Percentiles rank a stretch among this genome's conserved stretches.
These are phyloP conservation scores for Schizopygopsis pylzovi DNA, from an alignment of 2,797 vertebrate species.

Conservation along the genomic window DNA sequence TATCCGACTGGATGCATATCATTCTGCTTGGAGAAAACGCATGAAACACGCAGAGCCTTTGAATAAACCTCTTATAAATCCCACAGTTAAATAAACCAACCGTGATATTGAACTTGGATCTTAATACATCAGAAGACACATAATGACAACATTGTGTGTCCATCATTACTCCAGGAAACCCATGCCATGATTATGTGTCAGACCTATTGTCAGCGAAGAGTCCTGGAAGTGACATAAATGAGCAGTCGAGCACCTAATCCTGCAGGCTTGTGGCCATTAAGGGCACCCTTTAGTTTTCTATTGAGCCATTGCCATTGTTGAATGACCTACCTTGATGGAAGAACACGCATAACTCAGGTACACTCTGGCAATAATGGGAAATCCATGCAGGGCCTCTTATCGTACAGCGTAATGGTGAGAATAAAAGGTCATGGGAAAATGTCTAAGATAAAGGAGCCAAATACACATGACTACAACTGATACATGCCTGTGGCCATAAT, in stretches of 20 bases:
- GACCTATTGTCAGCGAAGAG: not conserved
- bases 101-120: not conserved
- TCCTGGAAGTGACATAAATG: conserved; percentile 35
- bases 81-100: conserved; percentile 10
- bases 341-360: conserved; percentile 35
- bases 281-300: conserved; percentile 41
- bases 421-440: conserved; percentile 50
- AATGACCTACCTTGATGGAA: conserved; percentile 16
- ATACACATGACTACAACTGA: conserved; percentile 11
- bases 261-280: conserved; percentile 35
- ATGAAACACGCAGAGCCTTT: not conserved
- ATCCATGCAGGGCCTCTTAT: conserved; percentile 49
- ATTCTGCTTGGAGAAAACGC: not conserved
- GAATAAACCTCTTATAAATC: not conserved
- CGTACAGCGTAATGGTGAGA: conserved; percentile 42
- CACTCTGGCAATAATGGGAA: conserved; percentile 38
- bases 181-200: conserved; percentile 19
- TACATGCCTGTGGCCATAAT: conserved; percentile 21
- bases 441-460: conserved; percentile 11
- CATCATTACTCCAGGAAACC: conserved; percentile 20
- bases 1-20: not conserved
- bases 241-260: conserved; percentile 10
- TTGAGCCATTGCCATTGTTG: conserved; percentile 40
- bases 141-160: not conserved
- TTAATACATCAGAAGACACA: not conserved